Evolutionary conservation across 2,888 invertebrate genomes (phyloP), one percentile per base, ranked within the genome.

Genomic region (Liodrosophila aerea): DNA sequence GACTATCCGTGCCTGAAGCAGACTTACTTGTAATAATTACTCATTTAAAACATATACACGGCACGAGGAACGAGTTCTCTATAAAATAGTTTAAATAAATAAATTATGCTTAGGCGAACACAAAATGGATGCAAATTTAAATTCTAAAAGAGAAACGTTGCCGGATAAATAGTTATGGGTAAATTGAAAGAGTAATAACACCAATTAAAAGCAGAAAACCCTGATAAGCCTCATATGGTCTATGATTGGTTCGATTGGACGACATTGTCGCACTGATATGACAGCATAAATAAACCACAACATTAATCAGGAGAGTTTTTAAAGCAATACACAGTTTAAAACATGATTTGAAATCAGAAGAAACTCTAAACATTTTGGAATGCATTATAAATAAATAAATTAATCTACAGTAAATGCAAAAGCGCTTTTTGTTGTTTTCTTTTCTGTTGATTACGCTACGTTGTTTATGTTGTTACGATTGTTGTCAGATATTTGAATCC

Each of bases 351-450:
- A 16, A 16, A 18, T n/a, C 16, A 39, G 39, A 16, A 41, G 52
- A 39, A 56, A 45, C 57, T 40, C 22, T 51, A 68, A 56, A 68
- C 54, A 44, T 39, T 45, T 63, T 64, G 85, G 78, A 78, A 78
- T 78, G 76, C 34, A 43, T 31, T 64, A 72, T 52, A 56, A 65
- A 64, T 68, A 75, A 78, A 78, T 85, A 85, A 75, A 78, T 75
- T 85, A 51, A 78, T 59, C 75, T 78, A 81, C 68, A 53, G 50
- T 75, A 82, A 75, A 75, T 78, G 78, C 78, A 59, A 72, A 82
- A 81, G 82, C 83, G 71, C 71, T 60, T 61, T 57, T n/a, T 36
- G 9, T 31, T 41, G 41, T 64, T 50, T 60, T 22, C 22, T 22
- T 22, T 22, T 22, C 22, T 22, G 22, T 22, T 67, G 33, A 29